Evolutionary conservation across 2,113 vertebrate genomes (phyloP), one percentile per base, ranked within the genome.

Genomic region (Glaucidium brasilianum): DNA sequence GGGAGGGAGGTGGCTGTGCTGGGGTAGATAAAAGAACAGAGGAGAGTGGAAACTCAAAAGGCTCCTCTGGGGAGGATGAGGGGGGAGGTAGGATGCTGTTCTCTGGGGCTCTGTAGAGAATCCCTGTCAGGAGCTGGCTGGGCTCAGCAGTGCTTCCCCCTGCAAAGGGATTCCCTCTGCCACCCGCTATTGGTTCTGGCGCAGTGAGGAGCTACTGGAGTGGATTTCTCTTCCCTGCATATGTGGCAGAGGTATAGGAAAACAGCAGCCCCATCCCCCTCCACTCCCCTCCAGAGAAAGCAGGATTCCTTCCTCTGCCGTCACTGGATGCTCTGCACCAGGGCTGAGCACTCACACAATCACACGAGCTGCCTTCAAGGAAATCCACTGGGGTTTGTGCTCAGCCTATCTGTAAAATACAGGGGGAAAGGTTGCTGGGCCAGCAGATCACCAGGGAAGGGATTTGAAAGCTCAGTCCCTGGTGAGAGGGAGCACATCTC

Each of bases 131-230:
- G n/a, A 79, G 81, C 91, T 58, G 76, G 52, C 89, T 82, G 45
- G 81, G 75, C 82, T 97, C 47, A 30, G 87, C 74, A 22, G 71
- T 83, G 78, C 71, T 74, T 94, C 64, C 85, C 71, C 63, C 87
- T 95, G 85, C 85, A 60, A 6, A 90, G 95, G 95, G 93, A 97
- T 96, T 97, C 88, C 96, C 94, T 88, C 79, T 5, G 68, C 95
- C 49, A 58, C 72, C 77, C 2, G 18, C 68, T 90, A 94, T 93
- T 95, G 97, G 97, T 52, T 45, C 84, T 72, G 77, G 77, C 23
- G 0, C 93, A 34, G 81, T 80, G 85, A 96, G 15, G 16, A 96
- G 88, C 85, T 80, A 49, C 84, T 63, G 77, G 75, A 95, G 85
- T 23, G 23, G 78, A 45, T 80, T 77, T 63, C 72, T 92, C 66